Evolutionary conservation across 2,113 vertebrate genomes (phyloP), one percentile per base, ranked within the genome.

Genomic region (Hassar affinis): DNA sequence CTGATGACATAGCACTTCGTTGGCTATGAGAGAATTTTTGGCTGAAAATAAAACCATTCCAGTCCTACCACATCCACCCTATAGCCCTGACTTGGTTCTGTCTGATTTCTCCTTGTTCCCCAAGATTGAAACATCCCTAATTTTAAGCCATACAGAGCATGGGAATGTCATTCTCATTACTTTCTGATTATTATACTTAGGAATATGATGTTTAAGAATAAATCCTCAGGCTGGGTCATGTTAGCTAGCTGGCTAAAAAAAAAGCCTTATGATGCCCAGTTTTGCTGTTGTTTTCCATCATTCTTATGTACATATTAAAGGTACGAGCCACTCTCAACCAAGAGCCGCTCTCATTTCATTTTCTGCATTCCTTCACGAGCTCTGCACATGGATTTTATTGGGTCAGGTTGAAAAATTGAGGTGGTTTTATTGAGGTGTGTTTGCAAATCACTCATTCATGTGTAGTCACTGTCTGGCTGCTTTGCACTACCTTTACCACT

Each of bases 401-500:
- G n/a, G 47, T 49, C 30, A 75, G 7, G 25, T 15, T n/a, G 12
- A 51, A 51, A 74, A n/a, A n/a, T n/a, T n/a, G n/a, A 47, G 90
- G 88, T 90, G 15, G 42, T 49, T 79, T 80, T 81, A 59, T 35
- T 3, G 8, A 61, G 45, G n/a, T 30, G 11, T 81, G 78, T 57
- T 3, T 72, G 22, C n/a, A 85, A 89, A 18, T 86, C 91, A 27
- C 18, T 90, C 27, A 18, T 90, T 92, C 87, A 4, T 92, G 47
- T 20, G 90, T 89, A 17, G 90, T 89, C 7, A 92, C 49, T 0
- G 87, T 90, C 88, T 92, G 79, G 61, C 56, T 90, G 87, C 69
- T 89, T 18, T 74, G 45, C 1, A 92, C 85, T 57, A 91, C 83
- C 49, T 94, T 84, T 85, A 91, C 83, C 81, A 94, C 91, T 3